phyloP scores from a whole-genome alignment of 1,140 invertebrate species.

The Micrasema minimum region DNA sequence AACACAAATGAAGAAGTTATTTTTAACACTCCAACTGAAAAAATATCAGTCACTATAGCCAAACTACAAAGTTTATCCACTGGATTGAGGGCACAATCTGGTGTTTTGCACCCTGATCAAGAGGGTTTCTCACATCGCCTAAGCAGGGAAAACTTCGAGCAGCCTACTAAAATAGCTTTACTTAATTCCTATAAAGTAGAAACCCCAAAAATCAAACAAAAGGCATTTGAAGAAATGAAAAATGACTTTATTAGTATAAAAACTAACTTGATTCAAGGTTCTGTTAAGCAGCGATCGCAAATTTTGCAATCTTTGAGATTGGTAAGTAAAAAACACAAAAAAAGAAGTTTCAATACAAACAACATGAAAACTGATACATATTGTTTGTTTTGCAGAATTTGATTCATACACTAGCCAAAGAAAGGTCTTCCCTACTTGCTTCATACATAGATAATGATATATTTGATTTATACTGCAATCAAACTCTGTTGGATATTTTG shows the following conservation, averaged over 20 bases:
- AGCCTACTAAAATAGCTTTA: conserved; percentile 32
- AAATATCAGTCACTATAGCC: conserved; percentile 41
- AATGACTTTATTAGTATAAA: conserved; percentile 40
- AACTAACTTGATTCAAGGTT: conserved; percentile 32
- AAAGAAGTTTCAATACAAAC: not conserved
- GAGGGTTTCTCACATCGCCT: not conserved
- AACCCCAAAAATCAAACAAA: conserved; percentile 8
- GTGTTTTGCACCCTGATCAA: conserved; percentile 33
- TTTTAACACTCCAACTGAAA: conserved; percentile 31
- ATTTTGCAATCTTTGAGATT: conserved; percentile 49
- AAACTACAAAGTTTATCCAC: conserved; percentile 50
- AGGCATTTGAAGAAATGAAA: conserved; percentile 30
- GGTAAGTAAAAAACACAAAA: conserved; percentile 38
- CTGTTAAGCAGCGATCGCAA: conserved; percentile 41
- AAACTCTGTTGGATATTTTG: conserved; percentile 39
- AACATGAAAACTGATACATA: not conserved
- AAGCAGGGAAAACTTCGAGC: conserved; percentile 3
- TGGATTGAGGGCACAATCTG: conserved; percentile 44
- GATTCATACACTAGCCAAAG: conserved; percentile 50
- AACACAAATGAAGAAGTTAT: conserved; percentile 30
- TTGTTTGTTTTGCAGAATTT: conserved; percentile 44
- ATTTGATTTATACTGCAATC: conserved; percentile 36
- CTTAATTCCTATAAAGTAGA: conserved; percentile 21
- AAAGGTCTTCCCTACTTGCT: conserved; percentile 42
- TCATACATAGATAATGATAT: conserved; percentile 50